phyloP scores from a whole-genome alignment of 2,888 invertebrate genomes.

The Apoda limacodes region DNA sequence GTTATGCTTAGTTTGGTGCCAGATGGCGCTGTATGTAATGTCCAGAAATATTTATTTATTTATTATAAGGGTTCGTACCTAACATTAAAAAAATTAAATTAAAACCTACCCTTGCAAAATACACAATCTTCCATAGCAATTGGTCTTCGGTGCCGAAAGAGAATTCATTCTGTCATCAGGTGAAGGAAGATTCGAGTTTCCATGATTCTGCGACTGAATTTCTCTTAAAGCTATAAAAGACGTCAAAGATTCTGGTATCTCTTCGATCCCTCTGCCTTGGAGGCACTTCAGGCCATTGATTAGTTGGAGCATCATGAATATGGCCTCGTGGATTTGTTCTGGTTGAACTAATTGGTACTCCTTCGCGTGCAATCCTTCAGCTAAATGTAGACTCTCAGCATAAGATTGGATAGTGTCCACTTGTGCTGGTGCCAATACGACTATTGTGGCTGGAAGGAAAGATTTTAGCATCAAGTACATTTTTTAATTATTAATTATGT shows the following conservation, averaged over 20 bases:
- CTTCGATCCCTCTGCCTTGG: slow-evolving; percentile 86
- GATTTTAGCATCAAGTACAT: neutral
- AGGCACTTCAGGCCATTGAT: slow-evolving; percentile 85
- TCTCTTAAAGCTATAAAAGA: slow-evolving; percentile 81
- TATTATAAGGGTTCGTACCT: no score
- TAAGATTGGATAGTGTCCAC: slow-evolving; percentile 81
- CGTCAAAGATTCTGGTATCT: slow-evolving; percentile 76
- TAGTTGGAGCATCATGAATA: slow-evolving; percentile 83
- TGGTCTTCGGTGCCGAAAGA: slow-evolving; percentile 59
- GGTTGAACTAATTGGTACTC: slow-evolving; percentile 56
- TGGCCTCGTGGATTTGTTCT: slow-evolving; percentile 73
- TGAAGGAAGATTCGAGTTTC: slow-evolving; percentile 36
- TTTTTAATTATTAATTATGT: neutral
- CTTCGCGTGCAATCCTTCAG: slow-evolving; percentile 48
- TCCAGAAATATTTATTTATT: no score
- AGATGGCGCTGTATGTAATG: no score
- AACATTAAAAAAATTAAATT: no score
- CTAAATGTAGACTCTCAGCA: slow-evolving; percentile 70
- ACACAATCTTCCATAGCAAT: slow-evolving; percentile 73
- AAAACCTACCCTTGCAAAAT: slow-evolving; percentile 79
- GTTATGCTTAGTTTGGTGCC: no score
- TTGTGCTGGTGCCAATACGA: slow-evolving; percentile 79
- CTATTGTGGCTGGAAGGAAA: slow-evolving; percentile 76
- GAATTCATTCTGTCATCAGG: slow-evolving; percentile 56
- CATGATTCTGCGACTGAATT: slow-evolving; percentile 29